Conservation (phyloP, 2,113 vertebrate species). For the Falcunculus frontatus region DNA sequence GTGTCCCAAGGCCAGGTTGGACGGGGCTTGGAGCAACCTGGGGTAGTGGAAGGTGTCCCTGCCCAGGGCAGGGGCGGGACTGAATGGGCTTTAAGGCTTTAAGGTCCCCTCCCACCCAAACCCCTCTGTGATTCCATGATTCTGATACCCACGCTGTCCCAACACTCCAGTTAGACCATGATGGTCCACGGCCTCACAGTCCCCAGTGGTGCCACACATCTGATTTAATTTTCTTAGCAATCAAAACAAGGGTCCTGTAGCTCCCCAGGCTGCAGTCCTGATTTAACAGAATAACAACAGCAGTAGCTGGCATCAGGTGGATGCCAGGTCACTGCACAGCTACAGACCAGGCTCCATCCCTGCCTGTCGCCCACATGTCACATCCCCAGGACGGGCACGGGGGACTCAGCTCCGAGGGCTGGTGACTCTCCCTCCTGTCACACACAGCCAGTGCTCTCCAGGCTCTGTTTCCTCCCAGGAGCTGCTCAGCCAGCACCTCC, state of each 20-base stretch:
- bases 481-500: background rate
- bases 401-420: background rate
- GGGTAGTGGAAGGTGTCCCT: background rate
- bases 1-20: background rate
- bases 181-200: accelerated
- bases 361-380: background rate
- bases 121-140: background rate
- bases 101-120: background rate
- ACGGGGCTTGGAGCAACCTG: background rate
- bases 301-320: background rate
- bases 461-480: background rate
- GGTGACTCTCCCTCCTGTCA: accelerated
- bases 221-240: background rate
- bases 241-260: background rate
- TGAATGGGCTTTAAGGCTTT: background rate
- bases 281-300: background rate
- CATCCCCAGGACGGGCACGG: accelerated
- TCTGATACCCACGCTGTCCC: background rate
- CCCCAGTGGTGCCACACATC: background rate
- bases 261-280: background rate
- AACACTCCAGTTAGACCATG: accelerated
- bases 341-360: background rate
- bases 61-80: background rate
- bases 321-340: background rate
- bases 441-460: background rate